Percentiles rank a stretch among this genome's conserved stretches.
These are phyloP conservation scores for Enteromius trimaculatus DNA, from an alignment of 2,797 vertebrate species.

Conservation along the genomic window DNA sequence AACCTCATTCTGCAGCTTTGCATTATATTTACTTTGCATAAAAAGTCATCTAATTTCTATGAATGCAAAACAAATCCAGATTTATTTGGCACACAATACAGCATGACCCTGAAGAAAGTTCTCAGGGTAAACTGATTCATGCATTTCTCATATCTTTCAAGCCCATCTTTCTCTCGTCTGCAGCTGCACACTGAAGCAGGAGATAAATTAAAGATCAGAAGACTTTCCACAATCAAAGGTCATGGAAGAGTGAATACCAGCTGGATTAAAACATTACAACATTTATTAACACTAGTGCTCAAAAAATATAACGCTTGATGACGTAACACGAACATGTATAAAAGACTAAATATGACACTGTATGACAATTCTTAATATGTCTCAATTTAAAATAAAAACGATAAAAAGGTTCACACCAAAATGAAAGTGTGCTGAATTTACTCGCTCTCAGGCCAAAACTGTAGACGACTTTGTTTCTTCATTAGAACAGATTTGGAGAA, in stretches of 20 bases:
- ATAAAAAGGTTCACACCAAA: not conserved
- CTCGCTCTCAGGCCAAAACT: not conserved
- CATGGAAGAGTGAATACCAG: not conserved
- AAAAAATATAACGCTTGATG: not conserved
- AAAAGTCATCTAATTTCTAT: not conserved
- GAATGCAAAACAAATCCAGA: not conserved
- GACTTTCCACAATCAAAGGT: slow-evolving; percentile 6
- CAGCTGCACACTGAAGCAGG: not conserved
- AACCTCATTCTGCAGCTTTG: not conserved
- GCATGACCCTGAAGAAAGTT: not conserved
- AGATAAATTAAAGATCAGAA: slow-evolving; percentile 11
- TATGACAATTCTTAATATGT: not conserved
- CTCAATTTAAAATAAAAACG: not conserved
- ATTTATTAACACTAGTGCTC: not conserved
- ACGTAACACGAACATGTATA: not conserved
- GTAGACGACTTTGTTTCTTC: not conserved
- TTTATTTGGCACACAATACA: not conserved
- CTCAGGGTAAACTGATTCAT: not conserved
- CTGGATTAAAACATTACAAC: not conserved
- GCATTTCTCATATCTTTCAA: not conserved
- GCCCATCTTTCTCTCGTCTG: not conserved
- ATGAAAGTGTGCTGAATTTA: not conserved
- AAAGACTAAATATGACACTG: slow-evolving; percentile 2
- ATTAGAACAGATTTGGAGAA: slow-evolving; percentile 2
- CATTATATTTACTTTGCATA: not conserved